Percentiles rank a stretch among this genome's conserved stretches.
Evolutionary conservation across 1,140 invertebrate species (phyloP).

Genomic region (Dysdera silvatica): DNA sequence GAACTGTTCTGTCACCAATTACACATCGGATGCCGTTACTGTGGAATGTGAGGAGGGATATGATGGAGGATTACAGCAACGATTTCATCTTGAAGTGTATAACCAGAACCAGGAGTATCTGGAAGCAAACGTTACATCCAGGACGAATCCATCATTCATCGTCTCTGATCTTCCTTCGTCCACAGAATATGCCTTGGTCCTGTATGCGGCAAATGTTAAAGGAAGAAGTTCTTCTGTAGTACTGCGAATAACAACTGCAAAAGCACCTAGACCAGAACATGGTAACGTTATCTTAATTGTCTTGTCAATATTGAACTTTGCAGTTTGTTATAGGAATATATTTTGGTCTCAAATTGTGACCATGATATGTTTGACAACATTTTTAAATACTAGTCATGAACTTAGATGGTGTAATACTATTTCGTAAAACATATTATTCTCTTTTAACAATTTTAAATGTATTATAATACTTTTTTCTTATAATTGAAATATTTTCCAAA

Average conservation of each 20-base stretch:
- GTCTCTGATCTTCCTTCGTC: slow-evolving; percentile 61
- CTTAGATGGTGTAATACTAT: no score
- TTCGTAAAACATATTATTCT: no score
- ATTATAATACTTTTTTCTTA: no score
- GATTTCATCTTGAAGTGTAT: slow-evolving; percentile 70
- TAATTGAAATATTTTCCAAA: no score
- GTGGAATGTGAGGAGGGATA: slow-evolving; percentile 66
- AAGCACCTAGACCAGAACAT: slow-evolving; percentile 17
- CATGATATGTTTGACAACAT: background rate
- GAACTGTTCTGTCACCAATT: slow-evolving; percentile 35
- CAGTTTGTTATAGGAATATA: background rate
- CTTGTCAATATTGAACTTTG: background rate
- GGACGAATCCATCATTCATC: slow-evolving; percentile 34
- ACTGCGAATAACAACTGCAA: slow-evolving; percentile 67
- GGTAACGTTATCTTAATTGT: background rate
- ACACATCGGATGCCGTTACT: slow-evolving; percentile 48
- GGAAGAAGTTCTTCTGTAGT: slow-evolving; percentile 69
- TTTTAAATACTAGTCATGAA: background rate
- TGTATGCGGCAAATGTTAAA: slow-evolving; percentile 78
- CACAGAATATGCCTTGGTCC: slow-evolving; percentile 65
- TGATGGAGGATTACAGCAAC: slow-evolving; percentile 70
- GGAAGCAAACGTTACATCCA: slow-evolving; percentile 37
- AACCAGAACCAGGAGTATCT: slow-evolving; percentile 49
- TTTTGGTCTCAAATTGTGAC: background rate
- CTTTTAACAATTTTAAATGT: no score